Evolutionary conservation across 2,797 vertebrate species (phyloP).

Genomic region (Linurgus olivaceus): DNA sequence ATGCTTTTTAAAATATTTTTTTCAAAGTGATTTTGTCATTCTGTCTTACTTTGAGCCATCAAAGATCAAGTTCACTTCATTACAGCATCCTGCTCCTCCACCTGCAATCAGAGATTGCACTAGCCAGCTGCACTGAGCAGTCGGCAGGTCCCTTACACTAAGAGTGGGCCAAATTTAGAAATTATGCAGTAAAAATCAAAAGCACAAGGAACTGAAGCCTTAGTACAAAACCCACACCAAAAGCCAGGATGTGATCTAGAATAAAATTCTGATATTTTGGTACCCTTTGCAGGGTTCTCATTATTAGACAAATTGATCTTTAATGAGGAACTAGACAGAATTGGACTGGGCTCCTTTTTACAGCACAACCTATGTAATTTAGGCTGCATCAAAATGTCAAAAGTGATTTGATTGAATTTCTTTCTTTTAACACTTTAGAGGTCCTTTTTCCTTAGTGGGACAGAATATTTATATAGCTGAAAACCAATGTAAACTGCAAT

Average conservation of each 20-base stretch:
- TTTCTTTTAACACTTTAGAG: neutral
- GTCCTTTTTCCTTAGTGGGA: neutral
- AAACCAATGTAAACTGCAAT: neutral
- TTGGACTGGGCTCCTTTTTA: neutral
- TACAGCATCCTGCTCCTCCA: neutral
- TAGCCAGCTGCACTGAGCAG: neutral
- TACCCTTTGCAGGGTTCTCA: neutral
- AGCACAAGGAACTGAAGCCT: neutral
- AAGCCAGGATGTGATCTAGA: neutral
- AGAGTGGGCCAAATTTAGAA: neutral
- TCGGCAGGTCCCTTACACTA: neutral
- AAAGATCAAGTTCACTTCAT: neutral
- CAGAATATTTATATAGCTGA: neutral
- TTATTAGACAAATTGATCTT: neutral
- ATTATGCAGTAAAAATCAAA: neutral
- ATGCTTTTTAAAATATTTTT: neutral
- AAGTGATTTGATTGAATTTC: neutral
- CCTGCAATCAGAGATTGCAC: neutral
- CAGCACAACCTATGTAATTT: neutral
- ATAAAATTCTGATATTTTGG: neutral
- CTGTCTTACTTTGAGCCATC: neutral
- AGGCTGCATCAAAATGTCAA: neutral
- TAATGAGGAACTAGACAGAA: slow-evolving; percentile 15
- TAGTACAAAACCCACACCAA: neutral
- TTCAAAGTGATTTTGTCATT: neutral